These are phyloP conservation scores for Petromus typicus DNA, from an alignment of 2,113 vertebrate species.

Conservation along the genomic window DNA sequence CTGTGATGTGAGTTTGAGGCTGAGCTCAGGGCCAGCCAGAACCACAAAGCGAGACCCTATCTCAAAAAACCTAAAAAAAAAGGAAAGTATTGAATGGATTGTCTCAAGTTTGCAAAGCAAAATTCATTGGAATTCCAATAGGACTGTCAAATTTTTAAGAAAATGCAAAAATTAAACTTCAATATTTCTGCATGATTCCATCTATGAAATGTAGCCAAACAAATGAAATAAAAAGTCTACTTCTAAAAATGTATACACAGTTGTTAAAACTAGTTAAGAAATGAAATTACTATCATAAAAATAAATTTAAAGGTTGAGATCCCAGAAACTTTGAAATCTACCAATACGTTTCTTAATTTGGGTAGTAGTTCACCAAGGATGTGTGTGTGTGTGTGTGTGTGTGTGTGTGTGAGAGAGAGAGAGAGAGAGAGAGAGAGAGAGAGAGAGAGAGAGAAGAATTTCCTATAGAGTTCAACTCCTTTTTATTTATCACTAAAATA, in stretches of 20 bases:
- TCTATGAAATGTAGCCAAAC: neutral
- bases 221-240: neutral
- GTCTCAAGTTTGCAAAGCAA: neutral
- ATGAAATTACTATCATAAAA: neutral
- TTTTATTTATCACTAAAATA: neutral
- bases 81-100: neutral
- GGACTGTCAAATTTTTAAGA: neutral
- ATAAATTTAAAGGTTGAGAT: neutral
- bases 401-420: neutral
- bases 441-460: too few relatives aligned
- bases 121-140: neutral
- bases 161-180: neutral
- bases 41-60: too few relatives aligned
- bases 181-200: neutral
- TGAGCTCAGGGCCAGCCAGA: too few relatives aligned
- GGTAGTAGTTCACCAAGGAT: neutral
- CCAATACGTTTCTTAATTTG: neutral
- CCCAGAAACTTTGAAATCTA: neutral
- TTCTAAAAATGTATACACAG: neutral
- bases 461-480: neutral
- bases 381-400: neutral
- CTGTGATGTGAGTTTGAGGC: too few relatives aligned
- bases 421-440: too few relatives aligned
- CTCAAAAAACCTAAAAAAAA: too few relatives aligned
- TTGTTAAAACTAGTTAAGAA: neutral